These are phyloP conservation scores for Micronycteris hirsuta DNA, from an alignment of 2,113 vertebrate genomes.

Conservation along the genomic window DNA sequence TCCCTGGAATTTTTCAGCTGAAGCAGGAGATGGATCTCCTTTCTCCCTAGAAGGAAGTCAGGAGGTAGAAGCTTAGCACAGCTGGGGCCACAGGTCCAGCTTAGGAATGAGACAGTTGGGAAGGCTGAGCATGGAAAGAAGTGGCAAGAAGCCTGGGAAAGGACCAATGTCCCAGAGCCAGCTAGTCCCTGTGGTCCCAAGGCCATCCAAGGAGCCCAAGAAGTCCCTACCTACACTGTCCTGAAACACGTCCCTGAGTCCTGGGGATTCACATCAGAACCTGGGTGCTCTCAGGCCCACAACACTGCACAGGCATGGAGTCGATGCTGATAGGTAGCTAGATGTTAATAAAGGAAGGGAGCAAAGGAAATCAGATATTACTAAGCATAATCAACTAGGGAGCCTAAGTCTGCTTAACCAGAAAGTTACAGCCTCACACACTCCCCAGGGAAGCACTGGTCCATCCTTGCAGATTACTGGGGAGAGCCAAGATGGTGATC, in stretches of 20 bases:
- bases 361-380: too few relatives aligned
- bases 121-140: neutral
- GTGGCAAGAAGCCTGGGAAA: neutral
- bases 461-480: too few relatives aligned
- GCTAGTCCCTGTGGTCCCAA: neutral
- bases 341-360: too few relatives aligned
- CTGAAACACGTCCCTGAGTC: neutral
- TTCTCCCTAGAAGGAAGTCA: neutral
- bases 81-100: neutral
- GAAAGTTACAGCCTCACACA: too few relatives aligned
- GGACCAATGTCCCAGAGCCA: neutral
- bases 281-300: neutral
- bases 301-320: fast-evolving
- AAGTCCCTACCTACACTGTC: neutral
- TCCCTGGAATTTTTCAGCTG: neutral
- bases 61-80: neutral
- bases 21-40: neutral
- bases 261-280: neutral
- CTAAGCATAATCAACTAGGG: too few relatives aligned
- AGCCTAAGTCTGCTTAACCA: too few relatives aligned
- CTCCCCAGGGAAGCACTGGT: too few relatives aligned
- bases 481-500: too few relatives aligned
- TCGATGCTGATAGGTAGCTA: neutral
- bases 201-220: neutral
- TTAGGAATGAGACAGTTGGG: neutral